Conservation (phyloP, 2,797 vertebrate genomes). For the Cuculus canorus region DNA sequence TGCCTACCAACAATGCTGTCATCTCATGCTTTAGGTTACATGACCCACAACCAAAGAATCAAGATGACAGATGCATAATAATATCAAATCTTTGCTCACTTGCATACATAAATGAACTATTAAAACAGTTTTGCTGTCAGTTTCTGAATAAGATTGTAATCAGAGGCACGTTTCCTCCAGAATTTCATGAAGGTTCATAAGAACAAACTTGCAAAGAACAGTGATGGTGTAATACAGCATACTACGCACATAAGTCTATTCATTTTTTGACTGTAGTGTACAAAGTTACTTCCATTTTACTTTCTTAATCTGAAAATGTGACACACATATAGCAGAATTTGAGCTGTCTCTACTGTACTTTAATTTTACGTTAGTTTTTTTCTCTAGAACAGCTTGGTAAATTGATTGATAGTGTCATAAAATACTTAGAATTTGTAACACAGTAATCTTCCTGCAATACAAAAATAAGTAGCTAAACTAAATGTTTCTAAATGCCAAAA, state of each 20-base stretch:
- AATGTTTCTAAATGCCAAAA: not conserved
- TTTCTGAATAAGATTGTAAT: not conserved
- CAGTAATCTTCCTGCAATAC: not conserved
- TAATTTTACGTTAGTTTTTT: not conserved
- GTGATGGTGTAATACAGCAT: not conserved
- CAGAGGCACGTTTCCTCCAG: not conserved
- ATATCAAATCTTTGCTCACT: not conserved
- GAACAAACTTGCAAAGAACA: not conserved
- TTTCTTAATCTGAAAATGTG: not conserved
- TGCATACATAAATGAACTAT: not conserved
- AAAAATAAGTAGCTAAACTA: not conserved
- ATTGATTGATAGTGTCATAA: not conserved
- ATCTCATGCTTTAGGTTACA: not conserved
- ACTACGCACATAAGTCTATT: not conserved
- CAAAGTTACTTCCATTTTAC: not conserved
- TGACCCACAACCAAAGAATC: not conserved
- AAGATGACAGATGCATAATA: not conserved
- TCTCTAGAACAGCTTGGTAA: not conserved
- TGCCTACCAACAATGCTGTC: not conserved
- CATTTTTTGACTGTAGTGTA: not conserved
- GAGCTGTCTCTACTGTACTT: not conserved
- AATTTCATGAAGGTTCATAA: not conserved
- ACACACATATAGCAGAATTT: not conserved
- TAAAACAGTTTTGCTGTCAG: not conserved
- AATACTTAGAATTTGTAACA: not conserved